These are phyloP conservation scores for Ancistrus triradiatus DNA, from an alignment of 2,113 vertebrate genomes.

Conservation along the genomic window DNA sequence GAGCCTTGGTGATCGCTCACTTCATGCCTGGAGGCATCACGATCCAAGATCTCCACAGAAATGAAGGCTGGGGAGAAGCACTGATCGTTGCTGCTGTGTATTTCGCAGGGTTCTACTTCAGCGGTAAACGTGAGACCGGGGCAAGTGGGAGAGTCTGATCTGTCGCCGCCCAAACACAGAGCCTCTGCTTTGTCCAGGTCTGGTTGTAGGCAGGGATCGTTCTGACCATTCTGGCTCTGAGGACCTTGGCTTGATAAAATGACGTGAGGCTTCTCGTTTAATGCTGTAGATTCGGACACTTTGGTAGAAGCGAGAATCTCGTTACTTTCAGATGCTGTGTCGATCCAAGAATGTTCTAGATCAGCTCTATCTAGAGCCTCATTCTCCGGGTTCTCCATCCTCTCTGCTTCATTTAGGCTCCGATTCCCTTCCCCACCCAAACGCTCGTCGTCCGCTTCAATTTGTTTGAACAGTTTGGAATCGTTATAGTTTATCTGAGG, in stretches of 20 bases:
- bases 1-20: slow-evolving; percentile 18
- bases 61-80: slow-evolving; percentile 35
- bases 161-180: slow-evolving; percentile 29
- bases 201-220: slow-evolving; percentile 20
- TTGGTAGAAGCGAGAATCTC: not conserved
- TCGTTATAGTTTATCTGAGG: too few relatives aligned
- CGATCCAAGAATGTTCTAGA: not conserved
- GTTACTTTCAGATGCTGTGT: slow-evolving; percentile 12
- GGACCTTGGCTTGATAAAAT: not conserved
- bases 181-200: slow-evolving; percentile 9
- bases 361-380: slow-evolving; percentile 3
- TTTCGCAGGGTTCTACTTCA: slow-evolving; percentile 28
- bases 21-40: slow-evolving; percentile 30
- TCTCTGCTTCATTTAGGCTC: slow-evolving; percentile 57
- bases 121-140: slow-evolving; percentile 42
- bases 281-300: not conserved
- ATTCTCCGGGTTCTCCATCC: slow-evolving; percentile 6
- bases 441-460: slow-evolving; percentile 24
- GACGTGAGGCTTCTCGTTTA: slow-evolving; percentile 13
- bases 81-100: slow-evolving; percentile 35
- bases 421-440: slow-evolving; percentile 57
- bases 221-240: slow-evolving; percentile 13
- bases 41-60: slow-evolving; percentile 41
- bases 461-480: slow-evolving; percentile 33
- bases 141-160: slow-evolving; percentile 40